These are phyloP conservation scores for Channa argus DNA, from an alignment of 2,113 vertebrate genomes.

Conservation along the genomic window DNA sequence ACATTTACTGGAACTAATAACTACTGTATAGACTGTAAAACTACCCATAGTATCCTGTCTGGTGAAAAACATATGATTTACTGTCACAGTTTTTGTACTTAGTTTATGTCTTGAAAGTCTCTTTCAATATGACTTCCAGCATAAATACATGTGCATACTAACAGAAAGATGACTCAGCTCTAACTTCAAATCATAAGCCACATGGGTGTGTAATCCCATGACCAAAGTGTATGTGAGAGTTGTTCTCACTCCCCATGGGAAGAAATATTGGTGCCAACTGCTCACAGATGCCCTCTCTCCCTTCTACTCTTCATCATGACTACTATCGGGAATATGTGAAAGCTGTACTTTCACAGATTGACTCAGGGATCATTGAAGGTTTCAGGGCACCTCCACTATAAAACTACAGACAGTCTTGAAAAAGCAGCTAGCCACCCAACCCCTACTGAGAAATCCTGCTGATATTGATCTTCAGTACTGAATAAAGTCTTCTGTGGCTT, in stretches of 20 bases:
- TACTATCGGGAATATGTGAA: constrained; percentile 54
- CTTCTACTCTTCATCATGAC: constrained; percentile 51
- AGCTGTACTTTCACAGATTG: constrained; percentile 59
- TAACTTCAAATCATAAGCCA: neutral
- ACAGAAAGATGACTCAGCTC: constrained; percentile 8
- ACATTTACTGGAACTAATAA: too few relatives aligned
- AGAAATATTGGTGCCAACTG: constrained; percentile 44
- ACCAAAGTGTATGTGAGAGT: constrained; percentile 14
- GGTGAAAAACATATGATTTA: too few relatives aligned
- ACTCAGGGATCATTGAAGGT: constrained; percentile 57
- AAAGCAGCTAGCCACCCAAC: constrained; percentile 45
- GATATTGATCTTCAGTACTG: constrained; percentile 62
- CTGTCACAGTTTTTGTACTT: too few relatives aligned
- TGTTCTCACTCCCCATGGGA: constrained; percentile 38
- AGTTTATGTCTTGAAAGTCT: too few relatives aligned
- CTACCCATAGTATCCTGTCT: too few relatives aligned
- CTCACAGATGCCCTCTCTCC: constrained; percentile 42
- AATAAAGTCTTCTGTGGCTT: constrained; percentile 41
- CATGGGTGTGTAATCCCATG: constrained; percentile 4
- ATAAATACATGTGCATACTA: neutral
- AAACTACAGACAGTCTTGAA: constrained; percentile 45
- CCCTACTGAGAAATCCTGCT: constrained; percentile 53
- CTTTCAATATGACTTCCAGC: too few relatives aligned
- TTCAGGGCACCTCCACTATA: constrained; percentile 44
- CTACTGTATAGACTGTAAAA: too few relatives aligned